phyloP scores from a whole-genome alignment of 2,888 invertebrate genomes.

The Toxonevra muliebris region DNA sequence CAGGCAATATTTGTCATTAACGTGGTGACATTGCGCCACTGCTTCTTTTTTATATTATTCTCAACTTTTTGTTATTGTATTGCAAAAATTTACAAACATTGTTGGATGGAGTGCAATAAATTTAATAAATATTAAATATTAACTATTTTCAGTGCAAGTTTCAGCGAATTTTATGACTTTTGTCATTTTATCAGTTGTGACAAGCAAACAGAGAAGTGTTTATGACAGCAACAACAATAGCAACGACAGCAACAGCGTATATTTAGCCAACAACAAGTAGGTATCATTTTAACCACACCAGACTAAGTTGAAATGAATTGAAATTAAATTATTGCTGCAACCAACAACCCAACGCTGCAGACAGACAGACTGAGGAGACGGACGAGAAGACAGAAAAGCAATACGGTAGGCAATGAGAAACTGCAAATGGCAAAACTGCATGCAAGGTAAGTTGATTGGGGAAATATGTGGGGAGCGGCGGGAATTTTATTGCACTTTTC shows the following conservation, averaged over 20 bases:
- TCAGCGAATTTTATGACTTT: conserved; percentile 39
- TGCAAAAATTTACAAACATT: background rate
- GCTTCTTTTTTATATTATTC: background rate
- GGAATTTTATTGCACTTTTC: conserved; percentile 20
- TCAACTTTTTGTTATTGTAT: conserved; percentile 9
- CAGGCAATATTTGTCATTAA: background rate
- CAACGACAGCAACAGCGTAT: background rate
- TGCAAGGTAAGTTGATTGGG: background rate
- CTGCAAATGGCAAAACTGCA: background rate
- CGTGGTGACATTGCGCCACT: background rate
- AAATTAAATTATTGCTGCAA: no score
- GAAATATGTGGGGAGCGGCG: conserved; percentile 3
- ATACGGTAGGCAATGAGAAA: no score
- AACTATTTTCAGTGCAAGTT: conserved; percentile 36
- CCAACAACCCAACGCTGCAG: no score
- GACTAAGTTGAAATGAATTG: no score
- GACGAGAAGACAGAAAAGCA: no score
- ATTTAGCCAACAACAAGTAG: no score
- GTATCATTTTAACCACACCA: no score
- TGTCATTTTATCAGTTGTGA: conserved; percentile 23
- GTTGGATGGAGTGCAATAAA: conserved; percentile 46
- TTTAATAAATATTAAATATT: conserved; percentile 52
- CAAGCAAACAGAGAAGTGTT: conserved; percentile 27
- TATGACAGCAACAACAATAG: conserved; percentile 15
- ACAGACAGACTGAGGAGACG: no score